phyloP scores from a whole-genome alignment of 2,113 vertebrate species.

The Caranx melampygus region DNA sequence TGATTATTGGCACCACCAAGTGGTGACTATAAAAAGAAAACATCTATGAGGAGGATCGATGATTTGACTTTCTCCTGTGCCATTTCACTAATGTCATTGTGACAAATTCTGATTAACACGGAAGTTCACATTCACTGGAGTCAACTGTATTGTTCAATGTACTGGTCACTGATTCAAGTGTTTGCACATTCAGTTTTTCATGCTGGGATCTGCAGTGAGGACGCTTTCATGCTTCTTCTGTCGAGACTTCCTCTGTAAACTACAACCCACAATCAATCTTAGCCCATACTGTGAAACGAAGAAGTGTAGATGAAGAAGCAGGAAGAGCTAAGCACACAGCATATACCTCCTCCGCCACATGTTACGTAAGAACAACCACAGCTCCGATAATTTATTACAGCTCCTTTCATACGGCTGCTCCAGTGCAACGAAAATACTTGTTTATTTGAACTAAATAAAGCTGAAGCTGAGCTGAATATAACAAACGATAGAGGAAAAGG shows the following conservation, averaged over 20 bases:
- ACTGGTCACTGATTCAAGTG: not conserved
- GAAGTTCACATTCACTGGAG: not conserved
- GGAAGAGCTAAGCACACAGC: not conserved
- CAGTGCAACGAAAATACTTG: not conserved
- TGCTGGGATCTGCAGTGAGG: not conserved
- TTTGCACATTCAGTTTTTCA: not conserved
- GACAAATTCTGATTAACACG: not conserved
- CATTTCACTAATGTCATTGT: not conserved
- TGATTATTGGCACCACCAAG: conserved; percentile 72
- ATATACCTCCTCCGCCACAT: not conserved
- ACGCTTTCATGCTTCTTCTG: conserved; percentile 4
- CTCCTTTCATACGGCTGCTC: not conserved
- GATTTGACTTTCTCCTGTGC: not conserved
- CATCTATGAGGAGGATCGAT: not conserved
- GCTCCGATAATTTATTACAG: conserved; percentile 1
- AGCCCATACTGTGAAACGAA: not conserved
- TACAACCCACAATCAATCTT: not conserved
- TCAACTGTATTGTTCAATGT: not conserved
- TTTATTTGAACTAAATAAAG: conserved; percentile 28
- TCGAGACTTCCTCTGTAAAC: conserved; percentile 14
- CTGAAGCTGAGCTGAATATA: not conserved
- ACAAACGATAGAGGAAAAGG: conserved; percentile 1
- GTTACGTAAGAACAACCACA: conserved; percentile 15
- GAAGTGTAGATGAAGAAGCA: not conserved
- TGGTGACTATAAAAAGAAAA: conserved; percentile 49